Conservation (phyloP, 2,888 invertebrate species). For the Acrobasis suavella region DNA sequence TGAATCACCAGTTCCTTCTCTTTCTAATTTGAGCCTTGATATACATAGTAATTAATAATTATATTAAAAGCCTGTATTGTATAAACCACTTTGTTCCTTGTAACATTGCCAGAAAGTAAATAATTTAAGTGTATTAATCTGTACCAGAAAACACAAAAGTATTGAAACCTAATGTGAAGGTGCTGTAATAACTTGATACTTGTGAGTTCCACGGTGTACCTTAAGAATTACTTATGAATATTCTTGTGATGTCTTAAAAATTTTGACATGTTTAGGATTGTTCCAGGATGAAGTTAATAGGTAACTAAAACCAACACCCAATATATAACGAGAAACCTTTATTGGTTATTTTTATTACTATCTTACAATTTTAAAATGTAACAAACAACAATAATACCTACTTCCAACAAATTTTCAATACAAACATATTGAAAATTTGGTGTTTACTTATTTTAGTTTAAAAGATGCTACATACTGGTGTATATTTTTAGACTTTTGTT, state of each 20-base stretch:
- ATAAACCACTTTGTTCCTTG: constrained; percentile 14
- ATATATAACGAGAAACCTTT: too few species aligned
- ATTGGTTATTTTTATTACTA: too few species aligned
- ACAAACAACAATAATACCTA: too few species aligned
- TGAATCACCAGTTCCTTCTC: constrained; percentile 69
- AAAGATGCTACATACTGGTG: too few species aligned
- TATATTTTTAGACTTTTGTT: too few species aligned
- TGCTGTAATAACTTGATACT: background rate
- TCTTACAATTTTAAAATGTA: too few species aligned
- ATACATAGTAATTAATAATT: constrained; percentile 62
- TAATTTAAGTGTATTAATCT: constrained; percentile 1
- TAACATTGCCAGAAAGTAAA: constrained; percentile 16
- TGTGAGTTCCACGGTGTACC: background rate
- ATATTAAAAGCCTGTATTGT: constrained; percentile 10
- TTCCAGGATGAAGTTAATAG: too few species aligned
- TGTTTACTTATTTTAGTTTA: too few species aligned
- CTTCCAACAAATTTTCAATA: too few species aligned
- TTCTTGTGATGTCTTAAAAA: background rate
- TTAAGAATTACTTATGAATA: background rate
- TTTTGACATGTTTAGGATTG: background rate
- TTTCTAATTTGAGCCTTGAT: constrained; percentile 74
- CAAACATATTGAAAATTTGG: too few species aligned
- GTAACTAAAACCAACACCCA: too few species aligned
- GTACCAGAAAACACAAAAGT: background rate
- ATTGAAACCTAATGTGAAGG: background rate